Evolutionary conservation across 2,888 invertebrate genomes (phyloP).

Genomic region (Steromphala cineraria): DNA sequence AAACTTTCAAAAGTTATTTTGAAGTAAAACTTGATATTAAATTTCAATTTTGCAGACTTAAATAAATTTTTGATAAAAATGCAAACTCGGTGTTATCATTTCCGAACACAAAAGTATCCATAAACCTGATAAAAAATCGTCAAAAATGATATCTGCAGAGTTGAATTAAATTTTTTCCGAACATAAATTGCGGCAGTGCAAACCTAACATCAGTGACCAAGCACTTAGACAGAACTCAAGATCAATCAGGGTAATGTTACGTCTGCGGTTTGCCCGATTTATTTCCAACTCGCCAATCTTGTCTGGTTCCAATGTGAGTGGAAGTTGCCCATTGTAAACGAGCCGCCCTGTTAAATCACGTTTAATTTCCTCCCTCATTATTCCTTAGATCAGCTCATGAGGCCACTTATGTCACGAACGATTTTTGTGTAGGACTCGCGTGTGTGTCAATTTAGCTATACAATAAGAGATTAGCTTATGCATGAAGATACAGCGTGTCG

Average conservation of each 20-base stretch:
- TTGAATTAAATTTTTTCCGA: too few species aligned
- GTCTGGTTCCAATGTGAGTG: not conserved
- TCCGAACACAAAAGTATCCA: too few species aligned
- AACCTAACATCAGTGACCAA: too few species aligned
- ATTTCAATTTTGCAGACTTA: too few species aligned
- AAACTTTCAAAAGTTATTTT: too few species aligned
- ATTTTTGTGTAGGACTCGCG: not conserved
- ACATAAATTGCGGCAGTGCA: too few species aligned
- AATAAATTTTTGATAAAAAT: too few species aligned
- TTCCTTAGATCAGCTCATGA: constrained; percentile 12
- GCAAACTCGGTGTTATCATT: too few species aligned
- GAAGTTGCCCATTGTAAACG: not conserved
- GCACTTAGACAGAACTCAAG: constrained; percentile 9
- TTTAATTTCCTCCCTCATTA: constrained; percentile 18
- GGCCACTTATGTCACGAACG: constrained; percentile 3
- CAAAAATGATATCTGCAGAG: too few species aligned
- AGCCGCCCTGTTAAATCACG: constrained; percentile 16
- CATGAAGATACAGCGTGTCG: constrained; percentile 2
- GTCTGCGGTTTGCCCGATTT: constrained; percentile 16
- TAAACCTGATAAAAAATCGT: too few species aligned
- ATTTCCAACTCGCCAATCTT: not conserved
- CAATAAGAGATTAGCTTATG: constrained; percentile 25
- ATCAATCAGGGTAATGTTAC: not conserved
- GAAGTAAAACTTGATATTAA: too few species aligned
- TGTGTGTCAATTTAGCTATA: constrained; percentile 24